Evolutionary conservation across 2,888 invertebrate species (phyloP).

Genomic region (Parthenolecanium corni): DNA sequence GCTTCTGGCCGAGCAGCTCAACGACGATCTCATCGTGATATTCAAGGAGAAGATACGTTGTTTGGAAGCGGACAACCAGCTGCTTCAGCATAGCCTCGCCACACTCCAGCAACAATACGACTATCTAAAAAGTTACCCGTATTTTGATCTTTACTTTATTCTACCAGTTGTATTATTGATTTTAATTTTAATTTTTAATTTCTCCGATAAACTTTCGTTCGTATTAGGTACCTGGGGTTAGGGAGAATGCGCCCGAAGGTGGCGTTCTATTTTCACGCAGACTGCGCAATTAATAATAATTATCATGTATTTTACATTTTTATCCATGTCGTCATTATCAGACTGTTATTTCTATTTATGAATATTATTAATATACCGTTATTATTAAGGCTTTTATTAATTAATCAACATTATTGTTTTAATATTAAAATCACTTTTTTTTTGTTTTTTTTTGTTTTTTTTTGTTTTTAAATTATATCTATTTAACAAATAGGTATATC

Average conservation of each 20-base stretch:
- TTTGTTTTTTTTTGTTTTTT: no score
- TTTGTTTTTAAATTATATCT: no score
- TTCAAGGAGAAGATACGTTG: conserved; percentile 2
- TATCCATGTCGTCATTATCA: no score
- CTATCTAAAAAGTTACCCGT: conserved; percentile 27
- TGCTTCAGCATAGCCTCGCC: conserved; percentile 49
- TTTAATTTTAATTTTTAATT: conserved; percentile 22
- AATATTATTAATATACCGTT: no score
- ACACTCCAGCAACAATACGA: conserved; percentile 47
- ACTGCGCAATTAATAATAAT: background rate
- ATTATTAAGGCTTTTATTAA: no score
- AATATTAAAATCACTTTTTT: no score
- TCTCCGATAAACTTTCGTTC: conserved; percentile 23
- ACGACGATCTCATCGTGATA: background rate
- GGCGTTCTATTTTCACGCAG: background rate
- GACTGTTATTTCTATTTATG: no score
- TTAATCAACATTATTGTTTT: no score
- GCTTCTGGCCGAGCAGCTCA: background rate
- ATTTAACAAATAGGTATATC: no score
- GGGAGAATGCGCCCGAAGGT: background rate
- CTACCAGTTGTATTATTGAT: conserved; percentile 20
- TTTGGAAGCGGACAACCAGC: conserved; percentile 46
- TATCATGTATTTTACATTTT: no score
- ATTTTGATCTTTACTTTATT: conserved; percentile 25
- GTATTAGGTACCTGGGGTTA: conserved; percentile 9